A percentile compares a stretch with the other conserved stretches of the same genome.
phyloP scores from a whole-genome alignment of 2,797 vertebrate species.

The Potorous gilbertii region DNA sequence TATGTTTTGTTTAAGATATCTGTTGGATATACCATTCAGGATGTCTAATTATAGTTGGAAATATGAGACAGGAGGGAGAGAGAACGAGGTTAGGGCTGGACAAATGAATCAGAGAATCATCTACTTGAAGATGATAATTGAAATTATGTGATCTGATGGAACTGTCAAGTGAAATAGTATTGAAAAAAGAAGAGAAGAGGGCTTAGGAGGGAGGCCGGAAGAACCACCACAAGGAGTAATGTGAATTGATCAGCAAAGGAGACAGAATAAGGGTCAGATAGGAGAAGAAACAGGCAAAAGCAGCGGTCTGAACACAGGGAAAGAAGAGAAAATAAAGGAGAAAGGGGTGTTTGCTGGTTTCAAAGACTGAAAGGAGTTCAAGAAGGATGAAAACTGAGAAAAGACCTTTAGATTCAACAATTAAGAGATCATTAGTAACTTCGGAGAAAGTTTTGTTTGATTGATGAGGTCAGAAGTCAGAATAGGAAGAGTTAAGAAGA shows the following conservation, averaged over 20 bases:
- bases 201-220: neutral
- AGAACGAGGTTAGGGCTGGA: neutral
- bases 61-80: neutral
- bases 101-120: neutral
- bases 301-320: neutral
- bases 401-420: neutral
- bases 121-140: neutral
- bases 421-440: neutral
- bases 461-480: constrained; percentile 8
- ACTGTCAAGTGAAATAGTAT: neutral
- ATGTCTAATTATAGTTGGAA: neutral
- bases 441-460: neutral
- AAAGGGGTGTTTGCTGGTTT: neutral
- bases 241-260: neutral
- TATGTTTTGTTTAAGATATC: neutral
- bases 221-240: no score
- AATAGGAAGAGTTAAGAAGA: neutral
- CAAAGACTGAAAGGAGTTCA: neutral
- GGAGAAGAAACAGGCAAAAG: neutral
- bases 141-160: neutral
- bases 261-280: neutral
- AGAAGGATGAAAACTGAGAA: neutral
- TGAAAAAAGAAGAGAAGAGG: neutral
- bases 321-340: neutral
- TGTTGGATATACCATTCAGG: neutral